Percentiles rank a stretch among this genome's conserved stretches.
phyloP scores from a whole-genome alignment of 1,140 invertebrate genomes.

The Zaprionus lachaisei region DNA sequence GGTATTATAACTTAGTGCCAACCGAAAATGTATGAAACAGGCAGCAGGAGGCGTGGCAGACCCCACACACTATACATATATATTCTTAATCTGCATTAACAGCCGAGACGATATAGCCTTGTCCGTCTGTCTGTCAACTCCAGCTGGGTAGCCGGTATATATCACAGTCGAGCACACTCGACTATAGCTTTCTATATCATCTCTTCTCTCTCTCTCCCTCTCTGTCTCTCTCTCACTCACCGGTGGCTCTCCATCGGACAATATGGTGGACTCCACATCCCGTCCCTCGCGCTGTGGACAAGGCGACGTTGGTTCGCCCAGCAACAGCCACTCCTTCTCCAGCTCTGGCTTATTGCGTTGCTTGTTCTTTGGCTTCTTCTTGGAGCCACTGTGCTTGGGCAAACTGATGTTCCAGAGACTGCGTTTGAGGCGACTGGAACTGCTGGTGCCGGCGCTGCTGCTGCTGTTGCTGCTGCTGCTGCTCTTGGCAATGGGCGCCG shows the following conservation, averaged over 20 bases:
- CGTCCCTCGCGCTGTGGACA: constrained; percentile 64
- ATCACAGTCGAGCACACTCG: too few relatives aligned
- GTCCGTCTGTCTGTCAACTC: too few relatives aligned
- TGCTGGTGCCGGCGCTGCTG: constrained; percentile 47
- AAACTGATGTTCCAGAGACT: constrained; percentile 81
- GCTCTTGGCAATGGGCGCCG: constrained; percentile 67
- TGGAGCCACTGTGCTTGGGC: constrained; percentile 60
- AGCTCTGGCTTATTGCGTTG: constrained; percentile 73
- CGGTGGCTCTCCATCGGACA: constrained; percentile 75
- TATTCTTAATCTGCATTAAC: too few relatives aligned
- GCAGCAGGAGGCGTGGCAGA: too few relatives aligned
- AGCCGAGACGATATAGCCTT: too few relatives aligned
- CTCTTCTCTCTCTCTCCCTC: too few relatives aligned
- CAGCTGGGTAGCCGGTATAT: too few relatives aligned
- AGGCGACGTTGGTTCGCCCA: constrained; percentile 82
- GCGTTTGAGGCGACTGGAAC: constrained; percentile 58
- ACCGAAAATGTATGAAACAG: neutral
- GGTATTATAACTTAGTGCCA: too few relatives aligned
- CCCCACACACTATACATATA: too few relatives aligned
- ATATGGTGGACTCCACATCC: constrained; percentile 78
- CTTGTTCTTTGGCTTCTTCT: constrained; percentile 75
- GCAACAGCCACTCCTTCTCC: constrained; percentile 82
- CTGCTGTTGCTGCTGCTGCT: constrained; percentile 57
- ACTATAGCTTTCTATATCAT: too few relatives aligned
- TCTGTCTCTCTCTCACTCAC: constrained; percentile 30